A percentile compares a stretch with the other conserved stretches of the same genome.
Evolutionary conservation across 1,140 invertebrate genomes (phyloP).

Genomic region (Cotesia vestalis): DNA sequence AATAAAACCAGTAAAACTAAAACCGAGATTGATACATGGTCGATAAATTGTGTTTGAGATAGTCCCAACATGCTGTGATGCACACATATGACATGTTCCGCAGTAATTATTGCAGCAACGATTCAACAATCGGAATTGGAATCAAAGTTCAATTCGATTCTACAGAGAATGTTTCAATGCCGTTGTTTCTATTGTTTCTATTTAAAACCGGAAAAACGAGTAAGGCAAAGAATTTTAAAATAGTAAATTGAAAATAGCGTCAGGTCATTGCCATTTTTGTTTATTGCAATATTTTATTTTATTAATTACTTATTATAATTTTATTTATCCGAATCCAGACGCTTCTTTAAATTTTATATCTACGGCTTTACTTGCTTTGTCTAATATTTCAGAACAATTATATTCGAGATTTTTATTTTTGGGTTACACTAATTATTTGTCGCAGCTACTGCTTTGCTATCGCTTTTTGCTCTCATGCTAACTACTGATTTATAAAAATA

Average conservation of each 20-base stretch:
- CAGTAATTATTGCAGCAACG: constrained; percentile 27
- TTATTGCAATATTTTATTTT: not conserved
- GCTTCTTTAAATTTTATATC: not conserved
- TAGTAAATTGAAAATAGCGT: too few relatives aligned
- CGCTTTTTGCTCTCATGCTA: constrained; percentile 40
- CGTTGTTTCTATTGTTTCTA: constrained; percentile 18
- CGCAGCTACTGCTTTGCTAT: constrained; percentile 45
- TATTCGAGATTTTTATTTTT: not conserved
- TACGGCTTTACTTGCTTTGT: not conserved
- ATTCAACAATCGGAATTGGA: constrained; percentile 30
- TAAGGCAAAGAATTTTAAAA: too few relatives aligned
- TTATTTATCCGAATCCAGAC: not conserved
- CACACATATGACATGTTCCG: constrained; percentile 11
- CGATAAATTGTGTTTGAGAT: constrained; percentile 27
- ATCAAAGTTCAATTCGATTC: constrained; percentile 29
- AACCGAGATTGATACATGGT: constrained; percentile 17
- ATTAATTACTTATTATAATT: not conserved
- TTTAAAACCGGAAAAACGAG: not conserved
- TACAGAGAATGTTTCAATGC: constrained; percentile 4
- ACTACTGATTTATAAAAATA: constrained; percentile 3
- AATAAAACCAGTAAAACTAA: not conserved
- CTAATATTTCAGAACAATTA: too few relatives aligned
- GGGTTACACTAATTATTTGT: constrained; percentile 17
- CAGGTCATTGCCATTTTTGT: not conserved
- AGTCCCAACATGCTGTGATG: constrained; percentile 9